A percentile compares a stretch with the other conserved stretches of the same genome.
phyloP scores from a whole-genome alignment of 2,888 invertebrate species.

The Chymomyza amoena region DNA sequence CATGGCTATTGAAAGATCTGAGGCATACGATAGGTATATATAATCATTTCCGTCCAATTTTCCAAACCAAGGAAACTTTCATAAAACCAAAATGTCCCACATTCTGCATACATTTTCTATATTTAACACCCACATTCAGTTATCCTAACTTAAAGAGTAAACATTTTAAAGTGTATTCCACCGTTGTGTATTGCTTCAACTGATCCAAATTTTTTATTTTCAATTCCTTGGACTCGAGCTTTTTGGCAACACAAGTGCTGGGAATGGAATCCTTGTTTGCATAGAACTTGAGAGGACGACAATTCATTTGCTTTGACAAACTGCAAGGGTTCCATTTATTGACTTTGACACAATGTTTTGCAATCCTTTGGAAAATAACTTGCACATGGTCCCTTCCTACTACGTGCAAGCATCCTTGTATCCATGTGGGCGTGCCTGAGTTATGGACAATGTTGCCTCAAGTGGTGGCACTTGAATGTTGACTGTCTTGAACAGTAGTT shows the following conservation, averaged over 20 bases:
- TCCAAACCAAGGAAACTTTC: too few relatives aligned
- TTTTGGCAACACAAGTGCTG: background rate
- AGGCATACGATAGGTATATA: too few relatives aligned
- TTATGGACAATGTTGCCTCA: background rate
- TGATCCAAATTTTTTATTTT: background rate
- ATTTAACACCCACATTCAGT: too few relatives aligned
- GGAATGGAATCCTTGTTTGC: slow-evolving; percentile 15
- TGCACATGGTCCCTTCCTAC: background rate
- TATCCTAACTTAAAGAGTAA: too few relatives aligned
- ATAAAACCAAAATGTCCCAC: too few relatives aligned
- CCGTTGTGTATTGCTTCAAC: background rate
- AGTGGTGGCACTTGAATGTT: background rate
- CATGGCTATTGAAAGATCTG: too few relatives aligned
- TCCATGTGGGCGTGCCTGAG: background rate
- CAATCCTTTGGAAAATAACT: background rate
- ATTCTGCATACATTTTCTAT: too few relatives aligned
- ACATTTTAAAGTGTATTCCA: background rate
- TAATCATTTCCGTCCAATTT: too few relatives aligned
- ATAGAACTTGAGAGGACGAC: slow-evolving; percentile 9
- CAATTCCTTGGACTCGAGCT: background rate
- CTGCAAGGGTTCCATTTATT: slow-evolving; percentile 1
- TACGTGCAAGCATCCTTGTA: background rate
- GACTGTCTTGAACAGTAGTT: background rate
- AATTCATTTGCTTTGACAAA: background rate
- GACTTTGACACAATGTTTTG: background rate